Base-by-base conservation (phyloP, 2,797 vertebrate species). In the Siniperca scherzeri region DNA sequence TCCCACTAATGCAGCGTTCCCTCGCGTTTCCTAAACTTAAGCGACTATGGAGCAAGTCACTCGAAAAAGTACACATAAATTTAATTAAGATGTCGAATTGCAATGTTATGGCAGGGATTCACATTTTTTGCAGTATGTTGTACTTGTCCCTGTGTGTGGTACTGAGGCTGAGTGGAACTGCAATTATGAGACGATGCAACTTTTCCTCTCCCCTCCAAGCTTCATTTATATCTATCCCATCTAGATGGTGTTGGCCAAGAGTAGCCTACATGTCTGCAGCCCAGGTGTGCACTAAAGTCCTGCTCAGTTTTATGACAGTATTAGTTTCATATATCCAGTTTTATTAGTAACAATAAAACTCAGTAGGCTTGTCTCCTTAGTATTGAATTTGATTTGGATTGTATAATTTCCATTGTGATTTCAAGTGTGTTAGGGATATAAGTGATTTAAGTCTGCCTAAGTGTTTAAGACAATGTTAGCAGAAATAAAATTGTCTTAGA, bases 1-100 rank as follows among this genome's bases (percentile, higher is more conserved):
- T 83, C 42, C 69, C 79, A 70, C 70, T 83, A 81, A 82, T 86
- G 83, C 69, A 81, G 74, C 64, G 44, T 70, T 81, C 68, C 61
- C 59, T 88, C 78, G 74, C 79, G 59, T 84, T 72, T 78, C 70
- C 67, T 79, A 86, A 93, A 93, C 88, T 93, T 91, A 66, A 19
- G 73, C 77, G 65, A 75, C 88, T 62, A 1, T 74, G 50, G 36
- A 80, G 74, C 74, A 56, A 86, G 74, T 79, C 77, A 73, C 61
- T 65, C 66, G 12, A 36, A 70, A 81, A 91, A 89, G 86, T 90
- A 48, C 52, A 65, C n/a, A 53, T 30, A 14, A 3, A 66, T 59
- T 16, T 9, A 44, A 33, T 53, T 7, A 42, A 77, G 21, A 36
- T 46, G 40, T 22, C 12, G 17, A 9, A n/a, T 25, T 70, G 69